Conservation (phyloP, 1,140 invertebrate species). For the Agraylea sexmaculata region DNA sequence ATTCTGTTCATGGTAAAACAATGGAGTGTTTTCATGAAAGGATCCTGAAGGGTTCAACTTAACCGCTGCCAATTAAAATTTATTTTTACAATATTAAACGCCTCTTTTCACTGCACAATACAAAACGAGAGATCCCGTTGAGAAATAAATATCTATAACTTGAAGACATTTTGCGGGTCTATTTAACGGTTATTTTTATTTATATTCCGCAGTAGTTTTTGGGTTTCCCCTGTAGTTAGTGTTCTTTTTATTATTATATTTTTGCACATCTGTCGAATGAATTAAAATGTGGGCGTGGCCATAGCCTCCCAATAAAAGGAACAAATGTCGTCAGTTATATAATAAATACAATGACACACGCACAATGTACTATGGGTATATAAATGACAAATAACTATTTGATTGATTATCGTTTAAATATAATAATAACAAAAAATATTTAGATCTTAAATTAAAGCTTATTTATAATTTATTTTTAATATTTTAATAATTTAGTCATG, state of each 20-base stretch:
- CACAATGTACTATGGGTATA: too few species aligned
- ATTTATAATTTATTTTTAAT: too few species aligned
- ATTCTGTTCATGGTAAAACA: slow-evolving; percentile 11
- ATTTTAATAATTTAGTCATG: too few species aligned
- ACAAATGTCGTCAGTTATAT: too few species aligned
- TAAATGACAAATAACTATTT: too few species aligned
- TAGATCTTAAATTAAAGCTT: too few species aligned
- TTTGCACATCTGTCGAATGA: too few species aligned
- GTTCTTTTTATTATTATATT: neutral
- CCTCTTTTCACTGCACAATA: neutral
- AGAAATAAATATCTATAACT: neutral
- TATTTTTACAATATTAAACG: slow-evolving; percentile 6
- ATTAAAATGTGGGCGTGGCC: too few species aligned
- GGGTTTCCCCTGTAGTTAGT: neutral
- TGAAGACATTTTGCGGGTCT: neutral
- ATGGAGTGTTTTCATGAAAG: slow-evolving; percentile 1
- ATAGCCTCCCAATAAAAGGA: too few species aligned
- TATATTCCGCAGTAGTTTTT: slow-evolving; percentile 1
- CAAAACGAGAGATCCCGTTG: neutral
- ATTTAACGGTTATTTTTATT: neutral
- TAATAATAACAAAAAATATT: too few species aligned
- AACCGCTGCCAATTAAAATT: slow-evolving; percentile 16
- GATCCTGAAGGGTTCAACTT: slow-evolving; percentile 12
- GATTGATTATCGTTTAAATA: too few species aligned
- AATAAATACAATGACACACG: too few species aligned